Conservation (phyloP, 1,140 invertebrate genomes). For the Drosophila tropicalis region DNA sequence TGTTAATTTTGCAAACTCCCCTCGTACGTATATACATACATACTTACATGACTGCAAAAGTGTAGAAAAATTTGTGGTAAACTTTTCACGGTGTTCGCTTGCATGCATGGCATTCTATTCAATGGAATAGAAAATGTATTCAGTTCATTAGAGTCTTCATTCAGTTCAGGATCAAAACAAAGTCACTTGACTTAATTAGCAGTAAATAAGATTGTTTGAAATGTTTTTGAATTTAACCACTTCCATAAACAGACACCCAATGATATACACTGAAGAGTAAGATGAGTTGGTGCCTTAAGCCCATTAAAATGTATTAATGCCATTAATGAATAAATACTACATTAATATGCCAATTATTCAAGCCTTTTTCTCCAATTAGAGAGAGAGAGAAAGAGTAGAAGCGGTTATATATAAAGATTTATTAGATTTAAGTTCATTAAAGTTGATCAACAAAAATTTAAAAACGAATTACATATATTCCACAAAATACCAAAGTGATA, state of each 20-base stretch:
- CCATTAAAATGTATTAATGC: neutral
- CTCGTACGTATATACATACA: constrained; percentile 24
- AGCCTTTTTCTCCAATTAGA: no score
- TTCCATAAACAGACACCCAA: neutral
- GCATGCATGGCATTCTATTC: constrained; percentile 23
- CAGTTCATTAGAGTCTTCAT: neutral
- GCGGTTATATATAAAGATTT: no score
- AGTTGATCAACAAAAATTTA: no score
- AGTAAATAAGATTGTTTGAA: constrained; percentile 43
- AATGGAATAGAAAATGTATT: no score
- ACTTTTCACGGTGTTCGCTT: neutral
- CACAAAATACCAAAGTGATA: no score
- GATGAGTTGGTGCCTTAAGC: neutral
- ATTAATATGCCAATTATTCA: no score
- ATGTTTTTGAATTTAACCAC: no score
- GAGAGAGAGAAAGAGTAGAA: no score
- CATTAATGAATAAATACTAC: no score
- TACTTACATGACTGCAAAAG: neutral
- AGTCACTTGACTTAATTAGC: constrained; percentile 59
- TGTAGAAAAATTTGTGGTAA: neutral
- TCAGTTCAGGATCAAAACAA: neutral
- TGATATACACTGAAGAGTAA: neutral
- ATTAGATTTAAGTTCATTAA: no score
- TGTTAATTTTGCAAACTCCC: no score
- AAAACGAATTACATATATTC: no score